Evolutionary conservation across 2,797 vertebrate genomes (phyloP), one percentile per base, ranked within the genome.

Genomic region (Sebastes iracundus): DNA sequence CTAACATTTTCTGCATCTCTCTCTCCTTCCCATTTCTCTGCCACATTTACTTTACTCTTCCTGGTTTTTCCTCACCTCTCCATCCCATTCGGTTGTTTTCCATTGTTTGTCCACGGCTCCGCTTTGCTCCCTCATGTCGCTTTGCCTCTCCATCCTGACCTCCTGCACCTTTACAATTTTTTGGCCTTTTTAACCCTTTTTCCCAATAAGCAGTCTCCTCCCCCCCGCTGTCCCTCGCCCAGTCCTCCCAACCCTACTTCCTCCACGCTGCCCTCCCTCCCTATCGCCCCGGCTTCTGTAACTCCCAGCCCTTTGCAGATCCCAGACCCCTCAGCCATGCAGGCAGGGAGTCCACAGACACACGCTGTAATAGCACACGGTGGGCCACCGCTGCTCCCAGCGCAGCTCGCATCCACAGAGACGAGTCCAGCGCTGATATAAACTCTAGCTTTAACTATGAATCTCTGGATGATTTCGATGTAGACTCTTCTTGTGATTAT

Each of bases 1-100:
- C 95, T 96, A 96, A 96, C 95, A 95, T 95, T 94, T 91, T 96
- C 90, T 94, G 75, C 92, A 93, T 95, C 87, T 96, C 89, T 96
- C 91, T 96, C 92, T 95, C 90, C 88, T 94, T 90, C 92, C 93
- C 91, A 91, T 95, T 92, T 90, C 83, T 92, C 90, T 93, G 82
- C 85, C 76, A n/a, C 85, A 66, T 92, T 72, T 83, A 35, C 77
- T 83, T 86, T 64, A 56, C 64, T 79, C 38, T 75, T 83, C 62
- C 72, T 75, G 16, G 20, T 75, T 83, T 67, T 90, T 84, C 74
- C 79, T 91, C 83, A 75, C 73, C 75, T 52, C n/a, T 83, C 77
- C 84, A 90, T 91, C 81, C 88, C 85, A 82, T 87, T 88, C 20
- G 75, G 80, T 82, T 83, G 74, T 88, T 77, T 87, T 87, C 46